Conservation (phyloP, 30 jellyfish, hydroid and myxozoan genomes). For the Aurelia coerulea region DNA sequence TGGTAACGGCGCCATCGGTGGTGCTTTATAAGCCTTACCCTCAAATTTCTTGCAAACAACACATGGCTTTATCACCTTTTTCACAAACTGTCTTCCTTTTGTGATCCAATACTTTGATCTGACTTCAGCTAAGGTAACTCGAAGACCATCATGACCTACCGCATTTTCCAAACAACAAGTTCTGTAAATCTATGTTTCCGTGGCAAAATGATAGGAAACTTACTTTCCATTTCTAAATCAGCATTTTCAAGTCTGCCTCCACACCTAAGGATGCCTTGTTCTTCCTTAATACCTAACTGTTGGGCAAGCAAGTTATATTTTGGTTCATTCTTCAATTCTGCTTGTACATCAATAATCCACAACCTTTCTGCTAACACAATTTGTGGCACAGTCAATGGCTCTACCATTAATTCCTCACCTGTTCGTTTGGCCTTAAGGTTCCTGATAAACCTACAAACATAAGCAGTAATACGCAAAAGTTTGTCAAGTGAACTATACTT, state of each 20-base stretch:
- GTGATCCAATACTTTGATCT: constrained; percentile 39
- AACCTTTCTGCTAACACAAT: background rate
- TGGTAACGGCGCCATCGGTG: constrained; percentile 34
- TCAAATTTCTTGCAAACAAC: constrained; percentile 9
- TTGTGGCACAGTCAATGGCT: background rate
- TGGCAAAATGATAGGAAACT: background rate
- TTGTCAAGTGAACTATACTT: background rate
- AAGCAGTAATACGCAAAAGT: constrained; percentile 12
- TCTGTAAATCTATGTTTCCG: background rate
- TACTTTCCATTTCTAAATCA: background rate
- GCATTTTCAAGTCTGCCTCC: background rate
- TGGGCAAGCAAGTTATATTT: background rate
- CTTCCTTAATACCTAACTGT: background rate
- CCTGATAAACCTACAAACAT: constrained; percentile 1
- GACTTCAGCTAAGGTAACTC: constrained; percentile 30
- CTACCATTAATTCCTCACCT: background rate
- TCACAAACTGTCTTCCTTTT: constrained; percentile 31
- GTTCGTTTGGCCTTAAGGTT: constrained; percentile 10
- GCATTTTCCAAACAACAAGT: background rate
- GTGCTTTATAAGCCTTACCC: constrained; percentile 42
- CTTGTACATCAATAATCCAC: background rate
- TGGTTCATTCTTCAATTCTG: background rate
- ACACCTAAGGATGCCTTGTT: background rate
- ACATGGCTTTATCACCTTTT: constrained; percentile 15
- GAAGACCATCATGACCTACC: background rate